Evolutionary conservation across 1,140 invertebrate species (phyloP).

Genomic region (Xylocopa sonorina): DNA sequence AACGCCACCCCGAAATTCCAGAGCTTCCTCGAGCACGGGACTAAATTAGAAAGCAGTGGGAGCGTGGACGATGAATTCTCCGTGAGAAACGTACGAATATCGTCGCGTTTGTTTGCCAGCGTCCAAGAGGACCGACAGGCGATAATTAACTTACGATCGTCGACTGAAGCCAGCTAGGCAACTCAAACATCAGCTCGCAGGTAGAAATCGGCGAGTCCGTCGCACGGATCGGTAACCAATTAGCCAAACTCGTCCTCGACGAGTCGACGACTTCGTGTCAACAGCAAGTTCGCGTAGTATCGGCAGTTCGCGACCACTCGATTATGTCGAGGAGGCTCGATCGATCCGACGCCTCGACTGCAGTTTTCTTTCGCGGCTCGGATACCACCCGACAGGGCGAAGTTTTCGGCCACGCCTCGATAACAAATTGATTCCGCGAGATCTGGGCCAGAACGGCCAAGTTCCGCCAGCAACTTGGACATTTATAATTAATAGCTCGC

Average conservation of each 20-base stretch:
- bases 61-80: slow-evolving; percentile 8
- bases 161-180: slow-evolving; percentile 31
- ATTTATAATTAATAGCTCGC: slow-evolving; percentile 45
- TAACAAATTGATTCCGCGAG: slow-evolving; percentile 38
- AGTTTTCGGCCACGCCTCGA: slow-evolving; percentile 28
- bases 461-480: slow-evolving; percentile 21
- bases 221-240: slow-evolving; percentile 71
- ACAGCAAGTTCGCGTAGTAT: slow-evolving; percentile 55
- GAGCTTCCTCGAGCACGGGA: background rate
- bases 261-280: slow-evolving; percentile 69
- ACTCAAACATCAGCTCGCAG: slow-evolving; percentile 52
- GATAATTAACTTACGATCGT: slow-evolving; percentile 66
- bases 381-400: background rate
- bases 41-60: background rate
- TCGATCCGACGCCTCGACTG: background rate
- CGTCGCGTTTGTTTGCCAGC: slow-evolving; percentile 37
- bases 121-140: slow-evolving; percentile 33
- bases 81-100: background rate
- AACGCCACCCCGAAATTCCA: background rate
- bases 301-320: background rate
- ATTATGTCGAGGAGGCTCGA: background rate
- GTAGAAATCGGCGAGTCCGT: slow-evolving; percentile 43
- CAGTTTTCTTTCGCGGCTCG: background rate
- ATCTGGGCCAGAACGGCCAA: slow-evolving; percentile 21
- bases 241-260: slow-evolving; percentile 62